phyloP scores from a whole-genome alignment of 2,888 invertebrate species.

The Meteorus colon region DNA sequence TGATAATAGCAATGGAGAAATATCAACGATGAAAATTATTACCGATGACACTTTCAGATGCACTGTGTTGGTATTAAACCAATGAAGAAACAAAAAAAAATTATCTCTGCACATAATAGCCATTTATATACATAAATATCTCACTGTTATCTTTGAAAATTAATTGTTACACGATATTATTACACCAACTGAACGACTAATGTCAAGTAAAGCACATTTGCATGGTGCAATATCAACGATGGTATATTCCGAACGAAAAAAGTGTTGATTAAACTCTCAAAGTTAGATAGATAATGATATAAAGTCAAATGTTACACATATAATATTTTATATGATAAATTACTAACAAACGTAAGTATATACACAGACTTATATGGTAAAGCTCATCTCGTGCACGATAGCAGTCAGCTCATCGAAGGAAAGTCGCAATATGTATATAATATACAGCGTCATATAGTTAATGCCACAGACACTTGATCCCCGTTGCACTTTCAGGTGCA shows the following conservation, averaged over 20 bases:
- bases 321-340: conserved; percentile 5
- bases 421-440: conserved; percentile 36
- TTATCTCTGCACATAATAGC: too few species aligned
- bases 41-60: conserved; percentile 12
- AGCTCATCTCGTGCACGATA: too few species aligned
- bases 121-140: too few species aligned
- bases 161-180: not conserved
- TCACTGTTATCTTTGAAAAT: not conserved
- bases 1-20: conserved; percentile 3
- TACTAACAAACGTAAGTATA: not conserved
- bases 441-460: conserved; percentile 24
- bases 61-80: not conserved
- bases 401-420: conserved; percentile 33
- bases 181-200: conserved; percentile 3
- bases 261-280: not conserved
- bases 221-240: not conserved
- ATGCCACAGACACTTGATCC: conserved; percentile 45
- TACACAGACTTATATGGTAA: not conserved
- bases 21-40: conserved; percentile 5
- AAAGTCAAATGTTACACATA: conserved; percentile 10
- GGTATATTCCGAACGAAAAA: not conserved
- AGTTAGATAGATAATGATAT: not conserved
- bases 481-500: conserved; percentile 43
- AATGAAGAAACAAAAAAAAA: not conserved
- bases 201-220: not conserved